Base-by-base conservation (phyloP, 2,888 invertebrate species). In the Ophion ventricosus region DNA sequence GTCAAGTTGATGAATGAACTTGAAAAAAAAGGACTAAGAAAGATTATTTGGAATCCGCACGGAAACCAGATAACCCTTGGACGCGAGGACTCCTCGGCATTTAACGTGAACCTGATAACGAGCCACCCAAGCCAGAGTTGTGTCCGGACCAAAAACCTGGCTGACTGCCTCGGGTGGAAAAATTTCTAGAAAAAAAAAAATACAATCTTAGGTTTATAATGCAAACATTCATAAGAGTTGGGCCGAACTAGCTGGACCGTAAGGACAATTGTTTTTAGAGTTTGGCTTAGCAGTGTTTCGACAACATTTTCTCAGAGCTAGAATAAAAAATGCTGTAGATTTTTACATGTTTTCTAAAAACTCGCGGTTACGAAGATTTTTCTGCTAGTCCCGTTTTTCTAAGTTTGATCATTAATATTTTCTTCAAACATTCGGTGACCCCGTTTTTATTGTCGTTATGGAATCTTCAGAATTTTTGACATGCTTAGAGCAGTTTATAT, bases 41-140 rank as follows among this genome's bases (percentile, higher is more conserved):
- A 63, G 75, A 83, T 86, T 84, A 80, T 69, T 85, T 73, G 80
- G 74, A 20, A 40, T 79, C 11, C 66, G 82, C 25, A 79, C 29
- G 17, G 25, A 93, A 35, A 96, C 93, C 85, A 98, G 95, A 93
- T 98, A 99, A 0, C 98, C 99, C 93, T 98, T 99, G 17, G 97
- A 96, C 1, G 97, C 96, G 64, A 99, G 95, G 8, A 99, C 98
- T 0, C 99, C 98, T 66, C 99, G 95, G 90, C 98, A 97, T 91
- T 97, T 98, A 54, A 99, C 96, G 91, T 99, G 97, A 0, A 98
- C 97, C 88, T 98, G 97, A 93, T 98, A 98, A 64, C 98, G 94
- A 57, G 97, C 95, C 3, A 97, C 96, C 98, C 98, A 99, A 80
- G 96, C 95, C 57, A 94, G 89, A 70, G 82, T 88, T 35, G 91